These are phyloP conservation scores for Boleophthalmus pectinirostris DNA, from an alignment of 2,113 vertebrate genomes.

Conservation along the genomic window DNA sequence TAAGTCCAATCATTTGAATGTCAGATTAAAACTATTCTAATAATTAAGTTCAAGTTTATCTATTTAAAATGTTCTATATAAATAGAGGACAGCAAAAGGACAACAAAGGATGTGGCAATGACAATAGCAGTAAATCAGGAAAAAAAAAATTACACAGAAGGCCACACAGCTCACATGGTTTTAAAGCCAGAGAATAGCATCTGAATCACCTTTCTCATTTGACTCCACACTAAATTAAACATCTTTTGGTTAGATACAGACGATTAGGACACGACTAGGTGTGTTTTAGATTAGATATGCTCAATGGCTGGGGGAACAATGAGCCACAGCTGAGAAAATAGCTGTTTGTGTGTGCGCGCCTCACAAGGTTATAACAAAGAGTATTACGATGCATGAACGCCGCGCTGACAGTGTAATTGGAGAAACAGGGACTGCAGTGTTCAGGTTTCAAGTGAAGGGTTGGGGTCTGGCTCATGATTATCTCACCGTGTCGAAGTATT, in stretches of 20 bases:
- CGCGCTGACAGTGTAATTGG: constrained; percentile 52
- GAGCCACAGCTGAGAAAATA: constrained; percentile 52
- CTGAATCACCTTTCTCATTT: constrained; percentile 38
- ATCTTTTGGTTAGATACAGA: constrained; percentile 59
- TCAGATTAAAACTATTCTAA: too few relatives aligned
- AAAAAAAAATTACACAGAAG: too few relatives aligned
- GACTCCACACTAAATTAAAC: constrained; percentile 65
- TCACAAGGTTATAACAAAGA: constrained; percentile 39
- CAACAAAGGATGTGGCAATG: too few relatives aligned
- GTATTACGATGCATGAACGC: constrained; percentile 51
- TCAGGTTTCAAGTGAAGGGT: constrained; percentile 45
- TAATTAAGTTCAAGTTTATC: too few relatives aligned
- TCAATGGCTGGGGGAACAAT: constrained; percentile 67
- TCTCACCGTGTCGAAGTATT: constrained; percentile 40
- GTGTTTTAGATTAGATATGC: constrained; percentile 78
- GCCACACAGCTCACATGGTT: too few relatives aligned
- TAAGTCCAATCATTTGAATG: background rate
- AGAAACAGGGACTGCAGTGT: constrained; percentile 47
- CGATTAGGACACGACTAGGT: constrained; percentile 58
- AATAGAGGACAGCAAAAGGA: too few relatives aligned
- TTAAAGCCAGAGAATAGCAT: background rate
- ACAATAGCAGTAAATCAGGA: too few relatives aligned
- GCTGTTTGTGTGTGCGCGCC: constrained; percentile 18
- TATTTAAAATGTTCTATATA: too few relatives aligned
- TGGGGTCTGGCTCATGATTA: constrained; percentile 24